phyloP scores from a whole-genome alignment of 2,113 vertebrate genomes.

The Pangasianodon gigas region DNA sequence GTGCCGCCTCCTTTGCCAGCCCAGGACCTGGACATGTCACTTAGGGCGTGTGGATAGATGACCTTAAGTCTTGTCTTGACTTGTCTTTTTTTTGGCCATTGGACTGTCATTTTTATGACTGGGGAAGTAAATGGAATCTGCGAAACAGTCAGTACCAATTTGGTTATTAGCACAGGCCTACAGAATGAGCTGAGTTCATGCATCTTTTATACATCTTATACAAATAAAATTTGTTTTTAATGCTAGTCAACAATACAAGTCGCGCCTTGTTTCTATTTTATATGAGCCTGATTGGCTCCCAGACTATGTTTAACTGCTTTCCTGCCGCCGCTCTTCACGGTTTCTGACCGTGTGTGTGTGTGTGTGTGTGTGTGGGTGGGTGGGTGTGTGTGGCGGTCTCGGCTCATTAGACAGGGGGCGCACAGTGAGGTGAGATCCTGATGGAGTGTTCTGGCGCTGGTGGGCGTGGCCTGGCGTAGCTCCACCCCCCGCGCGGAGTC shows the following conservation, averaged over 20 bases:
- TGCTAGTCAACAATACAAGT: not conserved
- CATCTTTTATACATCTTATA: not conserved
- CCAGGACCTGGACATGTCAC: not conserved
- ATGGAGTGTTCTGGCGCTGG: constrained; percentile 51
- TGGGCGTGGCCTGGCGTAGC: constrained; percentile 54
- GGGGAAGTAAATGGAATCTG: not conserved
- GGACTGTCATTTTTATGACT: too few species aligned
- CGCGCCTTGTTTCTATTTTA: not conserved
- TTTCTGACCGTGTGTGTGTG: not conserved
- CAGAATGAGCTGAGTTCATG: not conserved
- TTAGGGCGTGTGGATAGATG: not conserved
- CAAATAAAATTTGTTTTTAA: not conserved
- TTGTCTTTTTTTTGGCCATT: not conserved
- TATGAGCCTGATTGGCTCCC: not conserved
- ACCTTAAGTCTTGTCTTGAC: too few species aligned
- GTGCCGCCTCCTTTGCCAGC: not conserved
- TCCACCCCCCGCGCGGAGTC: constrained; percentile 62
- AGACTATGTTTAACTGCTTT: constrained; percentile 4
- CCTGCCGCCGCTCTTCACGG: not conserved
- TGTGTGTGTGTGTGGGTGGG: constrained; percentile 39
- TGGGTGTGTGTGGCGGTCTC: constrained; percentile 26
- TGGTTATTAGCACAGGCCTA: not conserved
- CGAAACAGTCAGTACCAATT: not conserved
- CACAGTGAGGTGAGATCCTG: constrained; percentile 31
- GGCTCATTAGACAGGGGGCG: constrained; percentile 33